Conservation (phyloP, 2,113 vertebrate species). For the Podiceps cristatus region DNA sequence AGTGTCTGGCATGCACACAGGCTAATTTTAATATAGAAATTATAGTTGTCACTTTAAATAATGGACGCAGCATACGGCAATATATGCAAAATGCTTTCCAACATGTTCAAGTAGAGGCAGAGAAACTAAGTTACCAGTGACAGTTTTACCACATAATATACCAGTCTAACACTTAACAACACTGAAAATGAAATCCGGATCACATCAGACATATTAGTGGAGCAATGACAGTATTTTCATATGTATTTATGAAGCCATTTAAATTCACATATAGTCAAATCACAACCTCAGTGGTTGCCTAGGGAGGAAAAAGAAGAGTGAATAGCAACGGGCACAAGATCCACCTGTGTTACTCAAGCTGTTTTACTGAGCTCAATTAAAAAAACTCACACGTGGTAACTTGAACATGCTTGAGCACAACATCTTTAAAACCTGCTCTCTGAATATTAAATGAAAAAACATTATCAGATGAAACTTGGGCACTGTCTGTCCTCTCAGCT, state of each 20-base stretch:
- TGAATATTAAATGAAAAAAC: neutral
- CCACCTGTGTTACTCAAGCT: neutral
- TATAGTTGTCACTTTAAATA: conserved; percentile 25
- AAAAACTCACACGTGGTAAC: neutral
- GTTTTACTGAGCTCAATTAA: neutral
- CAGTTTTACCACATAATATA: conserved; percentile 31
- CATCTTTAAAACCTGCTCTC: neutral
- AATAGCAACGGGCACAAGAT: neutral
- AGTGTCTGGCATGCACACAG: neutral
- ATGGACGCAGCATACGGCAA: neutral
- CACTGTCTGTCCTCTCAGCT: neutral
- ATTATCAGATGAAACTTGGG: neutral
- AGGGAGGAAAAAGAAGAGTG: neutral
- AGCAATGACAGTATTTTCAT: neutral
- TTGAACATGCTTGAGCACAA: neutral
- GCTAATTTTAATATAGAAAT: conserved; percentile 44
- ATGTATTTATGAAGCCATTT: conserved; percentile 28
- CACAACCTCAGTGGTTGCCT: neutral
- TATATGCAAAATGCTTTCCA: neutral
- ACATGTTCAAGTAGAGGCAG: neutral
- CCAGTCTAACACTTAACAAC: neutral
- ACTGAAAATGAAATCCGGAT: conserved; percentile 3
- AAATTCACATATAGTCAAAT: neutral
- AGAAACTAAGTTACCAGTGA: conserved; percentile 4
- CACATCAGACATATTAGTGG: neutral